Evolutionary conservation across 1,140 invertebrate species (phyloP), one percentile per base, ranked within the genome.

Genomic region (Meloidogyne floridensis): DNA sequence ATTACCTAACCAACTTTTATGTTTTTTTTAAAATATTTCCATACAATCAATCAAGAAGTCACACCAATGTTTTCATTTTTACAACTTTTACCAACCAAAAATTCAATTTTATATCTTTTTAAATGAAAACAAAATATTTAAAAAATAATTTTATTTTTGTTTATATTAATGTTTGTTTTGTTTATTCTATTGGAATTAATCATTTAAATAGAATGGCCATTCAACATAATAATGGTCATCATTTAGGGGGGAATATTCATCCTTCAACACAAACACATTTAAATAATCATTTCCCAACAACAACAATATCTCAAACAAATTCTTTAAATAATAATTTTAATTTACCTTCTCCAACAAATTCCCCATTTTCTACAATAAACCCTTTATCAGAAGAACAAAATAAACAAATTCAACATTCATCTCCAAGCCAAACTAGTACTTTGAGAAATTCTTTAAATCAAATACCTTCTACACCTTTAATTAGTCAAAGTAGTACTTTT

Each of bases 121-220:
- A 65, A 65, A 65, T 65, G 59, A 65, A 65, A 65, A 65, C 15
- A 65, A 65, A 65, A 65, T 65, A 65, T 65, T 65, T 65, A n/a
- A 65, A 65, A 65, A n/a, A 15, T n/a, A n/a, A 7, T 65, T 65
- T 13, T 65, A 13, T 13, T 65, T 65, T 65, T 5, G 7, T 65
- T 65, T n/a, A 18, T 6, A 65, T 65, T 65, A 65, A n/a, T 65
- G 7, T 6, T n/a, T 6, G 18, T 1, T n/a, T 6, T 65, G n/a
- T n/a, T 65, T n/a, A 65, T 65, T 65, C 15, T n/a, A 59, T 5
- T 59, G 4, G 47, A 59, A 15, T 59, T 15, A 59, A 59, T 59
- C 15, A 59, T 15, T 59, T 15, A 59, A 59, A 59, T 32, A 32
- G 32, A 32, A 32, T 32, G 32, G 32, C 32, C 32, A 32, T 32